phyloP scores from a whole-genome alignment of 2,888 invertebrate species.

The Aspidiotus destructor region DNA sequence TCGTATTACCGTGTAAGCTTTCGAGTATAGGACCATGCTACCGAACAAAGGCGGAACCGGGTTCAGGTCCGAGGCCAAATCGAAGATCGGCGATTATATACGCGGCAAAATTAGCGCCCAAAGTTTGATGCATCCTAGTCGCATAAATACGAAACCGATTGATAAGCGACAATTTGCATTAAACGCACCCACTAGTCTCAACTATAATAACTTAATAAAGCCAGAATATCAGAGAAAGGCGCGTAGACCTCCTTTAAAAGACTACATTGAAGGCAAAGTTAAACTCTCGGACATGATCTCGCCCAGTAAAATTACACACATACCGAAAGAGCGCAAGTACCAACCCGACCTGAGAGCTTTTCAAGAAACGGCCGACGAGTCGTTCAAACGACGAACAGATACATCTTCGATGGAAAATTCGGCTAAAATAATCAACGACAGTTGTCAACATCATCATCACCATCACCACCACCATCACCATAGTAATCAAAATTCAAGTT shows the following conservation, averaged over 20 bases:
- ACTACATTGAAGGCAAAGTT: constrained; percentile 29
- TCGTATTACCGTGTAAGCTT: too few relatives aligned
- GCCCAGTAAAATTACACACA: constrained; percentile 26
- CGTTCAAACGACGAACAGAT: neutral
- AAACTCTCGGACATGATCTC: constrained; percentile 29
- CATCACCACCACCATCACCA: neutral
- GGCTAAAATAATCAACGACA: neutral
- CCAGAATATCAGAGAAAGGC: constrained; percentile 25
- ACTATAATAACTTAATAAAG: constrained; percentile 14
- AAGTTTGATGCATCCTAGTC: constrained; percentile 28
- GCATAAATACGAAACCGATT: constrained; percentile 26
- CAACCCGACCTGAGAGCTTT: constrained; percentile 6
- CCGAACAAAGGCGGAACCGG: neutral
- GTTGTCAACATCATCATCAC: too few relatives aligned
- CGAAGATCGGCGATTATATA: constrained; percentile 31
- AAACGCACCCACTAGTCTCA: constrained; percentile 9
- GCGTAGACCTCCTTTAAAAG: constrained; percentile 26
- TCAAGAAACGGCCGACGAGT: constrained; percentile 6
- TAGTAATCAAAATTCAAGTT: neutral
- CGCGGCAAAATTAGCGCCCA: constrained; percentile 26
- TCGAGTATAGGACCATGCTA: too few relatives aligned
- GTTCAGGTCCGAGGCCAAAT: constrained; percentile 21
- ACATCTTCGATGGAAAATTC: neutral
- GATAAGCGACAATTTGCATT: constrained; percentile 17
- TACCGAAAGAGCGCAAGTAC: constrained; percentile 26